phyloP scores from a whole-genome alignment of 2,888 invertebrate genomes.

The Thereva nobilitata region DNA sequence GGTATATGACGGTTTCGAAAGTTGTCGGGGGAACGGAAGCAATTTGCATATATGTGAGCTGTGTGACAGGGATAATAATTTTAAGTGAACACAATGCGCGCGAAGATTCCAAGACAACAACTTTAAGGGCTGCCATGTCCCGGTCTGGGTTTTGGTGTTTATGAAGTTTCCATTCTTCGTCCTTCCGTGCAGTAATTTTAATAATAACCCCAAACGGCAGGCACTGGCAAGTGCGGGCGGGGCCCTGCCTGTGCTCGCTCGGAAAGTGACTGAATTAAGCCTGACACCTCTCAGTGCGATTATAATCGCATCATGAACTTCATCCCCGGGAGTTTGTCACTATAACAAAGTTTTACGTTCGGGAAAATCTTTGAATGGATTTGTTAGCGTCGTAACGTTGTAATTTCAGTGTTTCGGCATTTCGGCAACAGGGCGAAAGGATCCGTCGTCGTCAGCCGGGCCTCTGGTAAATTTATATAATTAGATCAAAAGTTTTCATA shows the following conservation, averaged over 20 bases:
- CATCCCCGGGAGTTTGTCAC: slow-evolving; percentile 16
- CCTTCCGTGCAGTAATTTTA: slow-evolving; percentile 1
- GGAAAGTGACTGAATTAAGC: slow-evolving; percentile 12
- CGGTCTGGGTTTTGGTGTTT: slow-evolving; percentile 2
- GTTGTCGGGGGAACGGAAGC: slow-evolving; percentile 28
- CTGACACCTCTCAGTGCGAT: slow-evolving; percentile 28
- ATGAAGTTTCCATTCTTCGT: background rate
- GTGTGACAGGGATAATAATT: slow-evolving; percentile 33
- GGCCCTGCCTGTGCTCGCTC: background rate
- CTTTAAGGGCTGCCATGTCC: slow-evolving; percentile 11
- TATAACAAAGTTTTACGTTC: slow-evolving; percentile 24
- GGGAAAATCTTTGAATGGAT: slow-evolving; percentile 28
- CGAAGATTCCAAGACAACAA: slow-evolving; percentile 11
- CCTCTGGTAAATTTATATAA: slow-evolving; percentile 18
- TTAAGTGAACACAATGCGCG: slow-evolving; percentile 15
- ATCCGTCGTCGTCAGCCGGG: slow-evolving; percentile 12
- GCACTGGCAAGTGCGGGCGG: background rate
- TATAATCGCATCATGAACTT: slow-evolving; percentile 29
- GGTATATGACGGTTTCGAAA: slow-evolving; percentile 12
- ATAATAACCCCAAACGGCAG: background rate
- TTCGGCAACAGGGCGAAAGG: slow-evolving; percentile 5
- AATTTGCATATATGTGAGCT: slow-evolving; percentile 35
- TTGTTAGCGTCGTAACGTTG: slow-evolving; percentile 15
- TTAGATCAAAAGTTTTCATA: slow-evolving; percentile 28
- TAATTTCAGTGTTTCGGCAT: background rate